Conservation (phyloP, 2,888 invertebrate species). For the Dinocampus coccinellae region DNA sequence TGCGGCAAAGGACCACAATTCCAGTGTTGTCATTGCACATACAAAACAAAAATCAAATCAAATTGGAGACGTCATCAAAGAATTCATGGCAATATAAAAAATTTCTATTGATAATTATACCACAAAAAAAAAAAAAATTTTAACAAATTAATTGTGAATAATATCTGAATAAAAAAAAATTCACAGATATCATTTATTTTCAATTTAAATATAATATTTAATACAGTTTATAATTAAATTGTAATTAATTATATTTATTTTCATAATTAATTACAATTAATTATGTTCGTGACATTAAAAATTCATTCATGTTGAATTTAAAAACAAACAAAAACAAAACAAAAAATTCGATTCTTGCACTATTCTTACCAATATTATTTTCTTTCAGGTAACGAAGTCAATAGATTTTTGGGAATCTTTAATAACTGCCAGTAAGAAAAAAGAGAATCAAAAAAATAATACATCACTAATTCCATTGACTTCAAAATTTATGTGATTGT, state of each 20-base stretch:
- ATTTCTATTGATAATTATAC: conserved; percentile 25
- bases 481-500: conserved; percentile 34
- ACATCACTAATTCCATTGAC: conserved; percentile 9
- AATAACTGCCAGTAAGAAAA: not conserved
- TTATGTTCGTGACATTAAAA: too few species aligned
- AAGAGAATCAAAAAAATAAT: not conserved
- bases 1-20: conserved; percentile 62
- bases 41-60: conserved; percentile 55
- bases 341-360: too few species aligned
- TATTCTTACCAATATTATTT: too few species aligned
- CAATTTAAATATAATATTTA: too few species aligned
- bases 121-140: conserved; percentile 3
- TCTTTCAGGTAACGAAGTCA: not conserved
- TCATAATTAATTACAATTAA: not conserved
- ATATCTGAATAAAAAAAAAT: not conserved
- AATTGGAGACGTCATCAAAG: conserved; percentile 53
- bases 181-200: too few species aligned
- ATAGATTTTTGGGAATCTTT: not conserved
- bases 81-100: conserved; percentile 44
- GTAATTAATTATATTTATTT: too few species aligned
- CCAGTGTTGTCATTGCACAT: conserved; percentile 58
- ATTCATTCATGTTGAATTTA: too few species aligned
- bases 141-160: not conserved
- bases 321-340: too few species aligned
- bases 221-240: too few species aligned